These are phyloP conservation scores for Megalopta genalis DNA, from an alignment of 1,140 invertebrate genomes.

Conservation along the genomic window DNA sequence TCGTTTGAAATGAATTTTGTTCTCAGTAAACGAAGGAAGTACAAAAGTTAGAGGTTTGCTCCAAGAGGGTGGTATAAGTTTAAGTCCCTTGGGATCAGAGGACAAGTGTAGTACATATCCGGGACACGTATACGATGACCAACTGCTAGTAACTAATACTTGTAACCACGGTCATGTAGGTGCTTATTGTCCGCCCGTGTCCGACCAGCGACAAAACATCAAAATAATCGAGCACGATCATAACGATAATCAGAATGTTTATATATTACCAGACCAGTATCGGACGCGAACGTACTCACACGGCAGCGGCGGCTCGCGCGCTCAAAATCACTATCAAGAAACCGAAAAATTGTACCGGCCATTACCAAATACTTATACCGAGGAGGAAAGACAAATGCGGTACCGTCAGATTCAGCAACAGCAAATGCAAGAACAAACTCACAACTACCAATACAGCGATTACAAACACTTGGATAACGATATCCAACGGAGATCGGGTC, in stretches of 20 bases:
- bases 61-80: slow-evolving; percentile 73
- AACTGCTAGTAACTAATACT: slow-evolving; percentile 30
- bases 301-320: slow-evolving; percentile 60
- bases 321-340: slow-evolving; percentile 68
- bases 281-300: slow-evolving; percentile 75
- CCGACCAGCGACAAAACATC: slow-evolving; percentile 61
- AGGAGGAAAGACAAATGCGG: slow-evolving; percentile 70
- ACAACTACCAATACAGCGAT: slow-evolving; percentile 58
- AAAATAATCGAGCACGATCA: slow-evolving; percentile 73
- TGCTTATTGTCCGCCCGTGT: slow-evolving; percentile 60
- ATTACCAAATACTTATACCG: slow-evolving; percentile 70
- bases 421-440: slow-evolving; percentile 37
- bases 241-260: slow-evolving; percentile 76
- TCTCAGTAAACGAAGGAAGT: slow-evolving; percentile 67
- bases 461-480: slow-evolving; percentile 70
- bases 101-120: slow-evolving; percentile 67
- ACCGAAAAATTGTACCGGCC: slow-evolving; percentile 68
- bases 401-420: slow-evolving; percentile 66
- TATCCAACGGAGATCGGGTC: slow-evolving; percentile 55
- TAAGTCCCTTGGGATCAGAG: slow-evolving; percentile 72
- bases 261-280: slow-evolving; percentile 74
- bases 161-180: slow-evolving; percentile 65
- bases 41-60: slow-evolving; percentile 63
- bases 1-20: slow-evolving; percentile 17
- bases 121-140: slow-evolving; percentile 62